Conservation (phyloP, 2,113 vertebrate genomes). For the Megaleporinus macrocephalus region DNA sequence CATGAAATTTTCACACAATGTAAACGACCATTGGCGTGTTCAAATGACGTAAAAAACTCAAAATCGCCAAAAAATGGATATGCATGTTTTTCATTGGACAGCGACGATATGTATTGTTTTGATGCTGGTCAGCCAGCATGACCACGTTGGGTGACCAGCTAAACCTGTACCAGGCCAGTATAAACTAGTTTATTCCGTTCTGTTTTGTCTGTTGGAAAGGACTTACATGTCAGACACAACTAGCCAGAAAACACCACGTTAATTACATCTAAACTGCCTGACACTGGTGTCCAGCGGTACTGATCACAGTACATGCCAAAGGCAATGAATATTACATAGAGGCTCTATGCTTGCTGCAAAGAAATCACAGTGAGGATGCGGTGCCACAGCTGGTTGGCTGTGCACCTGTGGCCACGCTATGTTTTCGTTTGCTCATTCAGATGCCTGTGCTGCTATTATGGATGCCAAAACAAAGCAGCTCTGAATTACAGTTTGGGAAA, state of each 20-base stretch:
- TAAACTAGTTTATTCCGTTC: too few relatives aligned
- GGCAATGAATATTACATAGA: background rate
- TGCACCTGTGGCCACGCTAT: background rate
- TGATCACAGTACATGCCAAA: background rate
- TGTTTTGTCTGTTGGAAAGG: too few relatives aligned
- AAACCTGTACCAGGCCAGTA: too few relatives aligned
- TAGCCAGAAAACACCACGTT: background rate
- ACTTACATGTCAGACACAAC: background rate
- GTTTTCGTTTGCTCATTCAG: background rate
- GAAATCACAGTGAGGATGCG: background rate
- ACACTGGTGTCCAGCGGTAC: background rate
- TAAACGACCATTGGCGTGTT: too few relatives aligned
- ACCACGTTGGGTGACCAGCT: too few relatives aligned
- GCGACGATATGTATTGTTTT: too few relatives aligned
- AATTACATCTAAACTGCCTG: too few relatives aligned
- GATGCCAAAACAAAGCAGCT: background rate
- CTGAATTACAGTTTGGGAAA: constrained; percentile 1
- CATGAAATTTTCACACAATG: too few relatives aligned
- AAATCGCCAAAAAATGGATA: too few relatives aligned
- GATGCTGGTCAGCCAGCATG: too few relatives aligned
- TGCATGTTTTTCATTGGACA: too few relatives aligned
- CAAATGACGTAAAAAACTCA: too few relatives aligned
- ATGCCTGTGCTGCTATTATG: constrained; percentile 6
- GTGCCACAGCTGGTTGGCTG: background rate
- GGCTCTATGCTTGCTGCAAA: background rate